Conservation (phyloP, 2,888 invertebrate genomes). For the Odiellus spinosus region DNA sequence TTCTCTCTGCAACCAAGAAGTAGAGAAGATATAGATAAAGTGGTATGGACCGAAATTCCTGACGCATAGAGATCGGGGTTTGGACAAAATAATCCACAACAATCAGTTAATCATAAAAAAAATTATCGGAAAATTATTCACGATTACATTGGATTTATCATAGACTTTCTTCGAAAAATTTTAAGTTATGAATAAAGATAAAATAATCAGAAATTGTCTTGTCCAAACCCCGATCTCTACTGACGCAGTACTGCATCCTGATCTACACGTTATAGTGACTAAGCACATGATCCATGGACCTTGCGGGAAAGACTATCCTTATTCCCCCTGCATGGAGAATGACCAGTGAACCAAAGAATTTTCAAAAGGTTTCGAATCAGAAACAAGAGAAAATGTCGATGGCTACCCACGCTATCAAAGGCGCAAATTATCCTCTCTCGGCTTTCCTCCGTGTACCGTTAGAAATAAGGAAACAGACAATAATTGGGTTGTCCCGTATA, state of each 20-base stretch:
- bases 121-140: too few species aligned
- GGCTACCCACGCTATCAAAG: slow-evolving; percentile 28
- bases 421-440: slow-evolving; percentile 3
- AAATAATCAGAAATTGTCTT: too few species aligned
- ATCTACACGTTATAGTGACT: slow-evolving; percentile 15
- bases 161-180: too few species aligned
- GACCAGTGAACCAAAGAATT: slow-evolving; percentile 29
- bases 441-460: too few species aligned
- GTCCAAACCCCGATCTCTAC: too few species aligned
- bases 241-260: slow-evolving; percentile 17
- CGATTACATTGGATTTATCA: too few species aligned
- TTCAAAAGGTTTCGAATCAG: slow-evolving; percentile 23
- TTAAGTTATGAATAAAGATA: too few species aligned
- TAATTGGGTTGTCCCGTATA: neutral
- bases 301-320: slow-evolving; percentile 20
- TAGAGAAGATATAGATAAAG: slow-evolving; percentile 13
- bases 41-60: slow-evolving; percentile 20
- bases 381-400: slow-evolving; percentile 23
- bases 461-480: neutral
- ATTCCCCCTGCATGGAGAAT: slow-evolving; percentile 29
- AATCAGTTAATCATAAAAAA: too few species aligned
- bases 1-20: too few species aligned
- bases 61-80: too few species aligned
- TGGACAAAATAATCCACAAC: too few species aligned
- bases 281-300: slow-evolving; percentile 22